Conservation (phyloP, 1,140 invertebrate species). For the Cydia amplana region DNA sequence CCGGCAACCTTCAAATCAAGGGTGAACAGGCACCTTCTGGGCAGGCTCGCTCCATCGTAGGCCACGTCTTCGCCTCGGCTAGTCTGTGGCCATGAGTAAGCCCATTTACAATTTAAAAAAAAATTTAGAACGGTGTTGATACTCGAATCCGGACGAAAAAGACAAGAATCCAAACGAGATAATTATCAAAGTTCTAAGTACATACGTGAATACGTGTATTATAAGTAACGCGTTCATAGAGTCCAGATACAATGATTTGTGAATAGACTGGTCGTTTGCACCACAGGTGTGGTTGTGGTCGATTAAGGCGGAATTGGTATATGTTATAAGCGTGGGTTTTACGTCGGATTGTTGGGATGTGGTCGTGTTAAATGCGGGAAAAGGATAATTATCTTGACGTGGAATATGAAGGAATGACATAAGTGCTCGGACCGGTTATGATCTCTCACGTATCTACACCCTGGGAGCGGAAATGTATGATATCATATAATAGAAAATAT, state of each 20-base stretch:
- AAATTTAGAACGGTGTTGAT: no score
- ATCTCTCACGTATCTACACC: neutral
- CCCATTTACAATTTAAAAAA: no score
- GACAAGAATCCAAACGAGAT: no score
- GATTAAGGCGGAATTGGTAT: constrained; percentile 22
- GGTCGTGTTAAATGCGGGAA: constrained; percentile 8
- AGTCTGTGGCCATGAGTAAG: no score
- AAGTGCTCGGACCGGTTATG: neutral
- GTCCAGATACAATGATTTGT: neutral
- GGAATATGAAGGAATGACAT: neutral
- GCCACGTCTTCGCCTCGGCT: no score
- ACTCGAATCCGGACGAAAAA: no score
- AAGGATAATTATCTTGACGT: neutral
- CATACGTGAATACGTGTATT: no score
- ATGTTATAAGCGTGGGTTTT: constrained; percentile 19
- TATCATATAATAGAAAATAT: neutral
- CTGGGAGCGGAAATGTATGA: neutral
- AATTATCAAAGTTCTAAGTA: no score
- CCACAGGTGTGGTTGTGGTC: constrained; percentile 21
- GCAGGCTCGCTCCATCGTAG: no score
- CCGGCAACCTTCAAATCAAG: no score
- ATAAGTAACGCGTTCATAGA: neutral
- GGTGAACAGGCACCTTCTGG: no score
- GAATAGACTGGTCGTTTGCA: constrained; percentile 22
- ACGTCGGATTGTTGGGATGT: constrained; percentile 4